phyloP scores from a whole-genome alignment of 2,888 invertebrate genomes.

The Zeuzera pyrina region DNA sequence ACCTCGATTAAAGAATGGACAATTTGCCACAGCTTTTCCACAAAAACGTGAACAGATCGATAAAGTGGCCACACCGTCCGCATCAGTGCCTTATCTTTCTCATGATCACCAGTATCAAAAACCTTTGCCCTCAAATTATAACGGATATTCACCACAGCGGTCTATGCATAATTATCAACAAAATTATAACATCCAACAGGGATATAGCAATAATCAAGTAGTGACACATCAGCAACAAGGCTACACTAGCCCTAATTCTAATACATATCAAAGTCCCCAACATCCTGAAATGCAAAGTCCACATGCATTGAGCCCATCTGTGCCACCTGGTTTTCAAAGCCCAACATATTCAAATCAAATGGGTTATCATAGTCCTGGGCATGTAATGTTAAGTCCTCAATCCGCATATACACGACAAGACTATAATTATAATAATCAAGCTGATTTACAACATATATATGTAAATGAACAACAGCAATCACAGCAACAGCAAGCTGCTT shows the following conservation, averaged over 20 bases:
- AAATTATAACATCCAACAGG: constrained; percentile 53
- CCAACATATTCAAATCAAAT: constrained; percentile 56
- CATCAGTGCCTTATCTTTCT: constrained; percentile 48
- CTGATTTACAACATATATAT: constrained; percentile 53
- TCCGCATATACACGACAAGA: constrained; percentile 43
- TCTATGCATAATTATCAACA: constrained; percentile 55
- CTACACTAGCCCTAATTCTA: constrained; percentile 49
- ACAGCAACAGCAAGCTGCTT: constrained; percentile 25
- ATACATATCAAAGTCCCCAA: constrained; percentile 55
- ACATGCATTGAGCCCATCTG: constrained; percentile 45
- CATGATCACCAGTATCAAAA: constrained; percentile 68
- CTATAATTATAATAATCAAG: constrained; percentile 47
- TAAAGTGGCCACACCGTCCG: constrained; percentile 29
- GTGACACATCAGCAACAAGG: constrained; percentile 45
- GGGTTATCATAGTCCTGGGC: constrained; percentile 53
- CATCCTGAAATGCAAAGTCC: constrained; percentile 57
- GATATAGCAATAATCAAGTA: constrained; percentile 47
- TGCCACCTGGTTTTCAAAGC: constrained; percentile 56
- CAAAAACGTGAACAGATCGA: constrained; percentile 46
- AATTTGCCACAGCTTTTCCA: constrained; percentile 43
- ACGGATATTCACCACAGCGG: constrained; percentile 54
- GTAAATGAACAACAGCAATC: constrained; percentile 42
- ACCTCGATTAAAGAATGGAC: constrained; percentile 49
- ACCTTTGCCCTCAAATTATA: constrained; percentile 38
- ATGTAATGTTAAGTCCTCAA: constrained; percentile 60